Percentiles rank a stretch among this genome's conserved stretches.
Conservation (phyloP, 2,113 vertebrate genomes). For the Neotoma lepida region DNA sequence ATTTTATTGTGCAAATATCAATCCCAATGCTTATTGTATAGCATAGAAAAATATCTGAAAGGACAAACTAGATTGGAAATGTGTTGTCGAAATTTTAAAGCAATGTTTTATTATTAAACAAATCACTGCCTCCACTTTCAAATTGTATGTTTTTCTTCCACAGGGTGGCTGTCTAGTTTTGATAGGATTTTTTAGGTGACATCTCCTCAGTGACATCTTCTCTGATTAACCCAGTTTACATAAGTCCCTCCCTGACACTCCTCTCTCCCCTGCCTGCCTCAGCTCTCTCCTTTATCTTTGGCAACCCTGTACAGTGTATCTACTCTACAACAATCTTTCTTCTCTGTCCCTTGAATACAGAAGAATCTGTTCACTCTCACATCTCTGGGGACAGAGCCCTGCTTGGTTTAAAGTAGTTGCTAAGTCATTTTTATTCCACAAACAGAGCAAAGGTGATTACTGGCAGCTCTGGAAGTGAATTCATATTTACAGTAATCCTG, state of each 20-base stretch:
- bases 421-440: background rate
- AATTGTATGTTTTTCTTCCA: background rate
- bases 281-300: background rate
- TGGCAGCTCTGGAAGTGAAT: background rate
- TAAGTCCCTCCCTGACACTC: background rate
- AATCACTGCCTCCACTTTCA: background rate
- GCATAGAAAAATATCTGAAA: background rate
- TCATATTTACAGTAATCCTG: background rate
- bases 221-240: background rate
- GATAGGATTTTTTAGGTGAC: background rate
- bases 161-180: background rate
- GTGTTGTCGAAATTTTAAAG: background rate
- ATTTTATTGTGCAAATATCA: background rate
- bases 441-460: background rate
- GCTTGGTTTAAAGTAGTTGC: background rate
- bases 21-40: background rate
- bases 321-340: background rate
- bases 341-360: background rate
- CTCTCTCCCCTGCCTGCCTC: background rate
- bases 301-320: background rate
- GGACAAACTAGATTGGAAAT: background rate
- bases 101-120: background rate
- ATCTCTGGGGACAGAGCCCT: background rate
- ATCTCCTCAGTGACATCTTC: background rate
- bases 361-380: background rate